phyloP scores from a whole-genome alignment of 2,888 invertebrate genomes.

The Nomada lathburiana region DNA sequence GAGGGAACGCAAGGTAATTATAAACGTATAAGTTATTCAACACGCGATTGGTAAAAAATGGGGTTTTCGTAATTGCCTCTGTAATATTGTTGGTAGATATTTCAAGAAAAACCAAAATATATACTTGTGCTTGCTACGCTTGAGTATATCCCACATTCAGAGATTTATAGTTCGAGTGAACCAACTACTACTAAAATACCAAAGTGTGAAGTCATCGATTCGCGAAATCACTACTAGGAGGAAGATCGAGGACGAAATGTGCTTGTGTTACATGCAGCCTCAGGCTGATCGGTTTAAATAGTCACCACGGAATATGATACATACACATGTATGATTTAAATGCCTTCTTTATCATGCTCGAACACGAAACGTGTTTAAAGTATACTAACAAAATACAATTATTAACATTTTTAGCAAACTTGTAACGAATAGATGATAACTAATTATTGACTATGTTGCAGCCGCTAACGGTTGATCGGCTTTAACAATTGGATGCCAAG shows the following conservation, averaged over 20 bases:
- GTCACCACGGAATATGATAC: neutral
- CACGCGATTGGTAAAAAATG: neutral
- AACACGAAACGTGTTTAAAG: neutral
- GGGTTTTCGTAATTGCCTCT: no score
- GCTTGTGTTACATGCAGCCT: neutral
- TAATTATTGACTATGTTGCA: neutral
- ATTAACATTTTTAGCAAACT: neutral
- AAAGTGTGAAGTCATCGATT: slow-evolving; percentile 22
- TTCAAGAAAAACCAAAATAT: no score
- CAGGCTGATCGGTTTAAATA: slow-evolving; percentile 12
- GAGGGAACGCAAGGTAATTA: neutral
- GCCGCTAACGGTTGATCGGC: neutral
- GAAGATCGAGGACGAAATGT: slow-evolving; percentile 1
- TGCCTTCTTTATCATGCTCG: neutral
- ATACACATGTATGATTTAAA: neutral
- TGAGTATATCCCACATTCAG: neutral
- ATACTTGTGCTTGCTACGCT: neutral
- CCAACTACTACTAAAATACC: slow-evolving; percentile 31
- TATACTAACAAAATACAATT: neutral
- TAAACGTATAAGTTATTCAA: neutral
- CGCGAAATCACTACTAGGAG: slow-evolving; percentile 13
- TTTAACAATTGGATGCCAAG: neutral
- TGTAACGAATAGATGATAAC: neutral
- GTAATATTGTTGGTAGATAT: no score
- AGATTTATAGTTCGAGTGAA: neutral